phyloP scores from a whole-genome alignment of 1,140 invertebrate genomes.

The Diabrotica undecimpunctata region DNA sequence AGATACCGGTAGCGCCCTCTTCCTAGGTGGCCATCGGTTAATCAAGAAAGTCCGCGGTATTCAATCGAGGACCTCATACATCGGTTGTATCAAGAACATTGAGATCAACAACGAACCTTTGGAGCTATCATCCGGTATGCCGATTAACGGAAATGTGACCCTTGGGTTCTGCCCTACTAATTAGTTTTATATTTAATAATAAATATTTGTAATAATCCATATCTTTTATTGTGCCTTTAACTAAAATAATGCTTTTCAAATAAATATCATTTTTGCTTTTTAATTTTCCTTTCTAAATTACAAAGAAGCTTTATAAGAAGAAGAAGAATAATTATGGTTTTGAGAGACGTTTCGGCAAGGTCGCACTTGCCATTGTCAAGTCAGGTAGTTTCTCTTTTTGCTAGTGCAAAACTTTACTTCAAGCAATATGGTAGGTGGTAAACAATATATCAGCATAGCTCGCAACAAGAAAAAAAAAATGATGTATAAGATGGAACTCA shows the following conservation, averaged over 20 bases:
- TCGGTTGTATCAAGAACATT: conserved; percentile 79
- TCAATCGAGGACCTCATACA: conserved; percentile 63
- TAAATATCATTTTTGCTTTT: background rate
- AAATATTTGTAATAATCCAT: background rate
- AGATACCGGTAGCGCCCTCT: conserved; percentile 80
- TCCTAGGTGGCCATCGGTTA: conserved; percentile 81
- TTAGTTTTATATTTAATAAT: conserved; percentile 42
- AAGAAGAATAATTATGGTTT: too few species aligned
- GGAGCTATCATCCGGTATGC: conserved; percentile 55
- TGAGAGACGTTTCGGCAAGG: too few species aligned
- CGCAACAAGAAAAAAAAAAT: too few species aligned
- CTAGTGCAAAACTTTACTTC: too few species aligned
- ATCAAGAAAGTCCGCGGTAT: conserved; percentile 54
- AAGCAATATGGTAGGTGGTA: too few species aligned
- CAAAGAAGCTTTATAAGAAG: too few species aligned
- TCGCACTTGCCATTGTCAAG: too few species aligned
- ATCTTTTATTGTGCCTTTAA: background rate
- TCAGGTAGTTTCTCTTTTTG: too few species aligned
- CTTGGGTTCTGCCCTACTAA: conserved; percentile 70
- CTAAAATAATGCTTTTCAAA: background rate
- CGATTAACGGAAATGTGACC: conserved; percentile 62
- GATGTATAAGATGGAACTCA: too few species aligned
- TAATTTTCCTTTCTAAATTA: too few species aligned
- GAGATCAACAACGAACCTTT: conserved; percentile 60
- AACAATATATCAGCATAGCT: too few species aligned